Evolutionary conservation across 2,888 invertebrate species (phyloP), one percentile per base, ranked within the genome.

Genomic region (Tetropium fuscum): DNA sequence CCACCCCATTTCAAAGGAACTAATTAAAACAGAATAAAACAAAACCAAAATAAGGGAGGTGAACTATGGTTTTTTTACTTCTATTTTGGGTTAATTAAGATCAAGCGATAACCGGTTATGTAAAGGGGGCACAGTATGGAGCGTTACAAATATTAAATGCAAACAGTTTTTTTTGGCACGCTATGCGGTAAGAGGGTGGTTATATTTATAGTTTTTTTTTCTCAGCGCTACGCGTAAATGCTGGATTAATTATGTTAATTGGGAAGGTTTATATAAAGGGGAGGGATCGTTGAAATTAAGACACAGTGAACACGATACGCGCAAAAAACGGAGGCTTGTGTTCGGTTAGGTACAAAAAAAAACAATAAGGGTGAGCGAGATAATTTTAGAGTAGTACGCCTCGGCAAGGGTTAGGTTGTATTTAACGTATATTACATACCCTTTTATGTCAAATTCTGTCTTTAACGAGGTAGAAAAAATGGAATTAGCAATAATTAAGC

Each of bases 171-270:
- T 70, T 70, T 63, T 61, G 40, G 58, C 60, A 59, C 60, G 63
- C 34, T 49, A 56, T 63, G 70, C 43, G 68, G 64, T 61, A 63
- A 62, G 62, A 63, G 69, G 67, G 66, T 66, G 67, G 64, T 64
- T 66, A 66, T 67, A 67, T 67, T 69, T 66, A 63, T 64, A 58
- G 59, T 45, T 53, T 69, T 69, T 68, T 68, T 69, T 64, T 64
- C 49, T 34, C 34, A 13, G 60, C 62, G 53, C 64, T 49, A 58
- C 62, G 49, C 53, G 27, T 49, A 49, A 55, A 59, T 55, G 64
- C 64, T 64, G 63, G 66, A 66, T 66, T 66, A 66, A 66, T 66
- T 66, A 66, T 66, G 63, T 59, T 66, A 66, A 66, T 66, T 66
- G 66, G 61, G 56, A 51, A 60, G 66, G 61, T 59, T 57, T 41